These are phyloP conservation scores for Myiotriccus ornatus DNA, from an alignment of 2,797 vertebrate genomes.

Conservation along the genomic window DNA sequence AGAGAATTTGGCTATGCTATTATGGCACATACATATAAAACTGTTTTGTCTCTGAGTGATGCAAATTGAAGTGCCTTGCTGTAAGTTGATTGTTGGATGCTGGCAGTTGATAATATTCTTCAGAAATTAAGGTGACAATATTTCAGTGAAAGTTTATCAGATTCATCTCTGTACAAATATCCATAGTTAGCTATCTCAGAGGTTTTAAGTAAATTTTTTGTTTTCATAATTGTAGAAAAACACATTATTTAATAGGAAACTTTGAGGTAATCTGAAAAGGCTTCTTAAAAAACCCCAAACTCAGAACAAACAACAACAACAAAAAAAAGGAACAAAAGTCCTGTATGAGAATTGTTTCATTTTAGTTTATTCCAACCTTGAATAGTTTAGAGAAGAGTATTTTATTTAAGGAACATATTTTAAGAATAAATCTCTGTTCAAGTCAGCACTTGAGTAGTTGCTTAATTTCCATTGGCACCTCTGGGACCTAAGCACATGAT, in stretches of 20 bases:
- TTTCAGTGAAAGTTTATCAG: background rate
- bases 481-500: background rate
- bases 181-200: background rate
- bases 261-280: background rate
- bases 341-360: background rate
- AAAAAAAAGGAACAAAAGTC: background rate
- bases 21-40: background rate
- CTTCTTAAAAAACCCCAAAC: background rate
- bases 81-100: background rate
- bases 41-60: background rate
- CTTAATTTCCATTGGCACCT: slow-evolving; percentile 34
- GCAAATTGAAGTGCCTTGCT: background rate
- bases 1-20: background rate
- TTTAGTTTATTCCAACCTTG: background rate
- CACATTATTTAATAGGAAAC: background rate
- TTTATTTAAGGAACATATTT: background rate
- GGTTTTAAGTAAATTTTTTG: background rate
- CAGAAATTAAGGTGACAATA: background rate
- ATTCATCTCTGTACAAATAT: background rate
- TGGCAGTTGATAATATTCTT: background rate
- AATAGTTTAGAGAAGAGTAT: background rate
- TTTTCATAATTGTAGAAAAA: background rate
- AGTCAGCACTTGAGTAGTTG: background rate
- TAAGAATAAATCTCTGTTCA: background rate
- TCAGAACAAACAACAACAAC: background rate